A percentile compares a stretch with the other conserved stretches of the same genome.
phyloP scores from a whole-genome alignment of 2,888 invertebrate species.

The Sarcophaga subvicina region DNA sequence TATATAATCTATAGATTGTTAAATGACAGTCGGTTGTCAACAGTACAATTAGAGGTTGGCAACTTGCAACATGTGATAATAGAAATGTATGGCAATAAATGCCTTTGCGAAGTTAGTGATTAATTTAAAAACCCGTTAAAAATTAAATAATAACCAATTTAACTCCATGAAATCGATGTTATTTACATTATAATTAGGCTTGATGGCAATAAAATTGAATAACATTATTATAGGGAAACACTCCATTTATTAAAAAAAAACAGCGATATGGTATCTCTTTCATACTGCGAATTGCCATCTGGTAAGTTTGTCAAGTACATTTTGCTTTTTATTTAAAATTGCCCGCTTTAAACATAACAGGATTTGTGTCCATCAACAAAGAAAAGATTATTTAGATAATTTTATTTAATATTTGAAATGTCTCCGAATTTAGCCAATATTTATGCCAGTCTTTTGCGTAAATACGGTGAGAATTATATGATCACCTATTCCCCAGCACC shows the following conservation, averaged over 20 bases:
- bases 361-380: not conserved
- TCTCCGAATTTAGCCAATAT: constrained; percentile 77
- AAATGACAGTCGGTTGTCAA: not conserved
- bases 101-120: too few relatives aligned
- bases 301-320: too few relatives aligned
- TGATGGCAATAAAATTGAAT: too few relatives aligned
- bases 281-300: not conserved
- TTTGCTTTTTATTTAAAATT: constrained; percentile 8
- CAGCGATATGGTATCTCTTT: too few relatives aligned
- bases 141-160: too few relatives aligned
- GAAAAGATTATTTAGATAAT: not conserved
- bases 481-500: constrained; percentile 74
- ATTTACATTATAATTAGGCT: too few relatives aligned
- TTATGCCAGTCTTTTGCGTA: constrained; percentile 76
- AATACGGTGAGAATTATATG: constrained; percentile 74
- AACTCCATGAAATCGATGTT: too few relatives aligned
- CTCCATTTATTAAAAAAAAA: too few relatives aligned
- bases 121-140: too few relatives aligned
- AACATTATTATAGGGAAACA: too few relatives aligned
- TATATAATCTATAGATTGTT: too few relatives aligned
- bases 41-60: not conserved
- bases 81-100: not conserved
- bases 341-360: not conserved
- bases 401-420: constrained; percentile 67
- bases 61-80: not conserved